Base-by-base conservation (phyloP, 2,888 invertebrate species). In the Leucophenga montana region DNA sequence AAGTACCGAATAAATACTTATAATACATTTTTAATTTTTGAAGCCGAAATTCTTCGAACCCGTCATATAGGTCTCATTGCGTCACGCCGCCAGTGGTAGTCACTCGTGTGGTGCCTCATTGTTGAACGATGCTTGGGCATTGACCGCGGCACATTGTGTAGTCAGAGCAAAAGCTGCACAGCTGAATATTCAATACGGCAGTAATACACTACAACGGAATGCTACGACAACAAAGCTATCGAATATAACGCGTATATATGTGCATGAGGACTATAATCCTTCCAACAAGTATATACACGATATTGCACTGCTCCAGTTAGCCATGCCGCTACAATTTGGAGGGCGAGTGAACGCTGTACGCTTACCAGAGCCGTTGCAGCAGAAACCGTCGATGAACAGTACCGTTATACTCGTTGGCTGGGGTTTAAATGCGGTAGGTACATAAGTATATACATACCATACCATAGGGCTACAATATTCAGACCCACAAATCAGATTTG, bases 111-210 rank as follows among this genome's bases (percentile, higher is more conserved):
- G 88, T 6, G 85, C 75, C 9, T 83, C 87, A 0, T 73, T 88
- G 39, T 61, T 88, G 0, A 88, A 86, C 68, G 78, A 80, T 1
- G 68, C 75, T 57, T 88, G 88, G 88, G 76, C 82, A 3, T 71
- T 88, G 13, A 88, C 88, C 0, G 88, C 88, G 9, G 88, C 84
- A 0, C 88, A 88, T 67, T 88, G 88, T 74, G 87, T 88, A 4
- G 72, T 72, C 0, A 68, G 74, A 59, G 53, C 73, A 1, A 57
- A 18, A 3, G 81, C 87, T 0, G 70, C 68, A 50, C 73, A 74
- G 54, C 27, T 87, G 0, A 84, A 85, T 53, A 68, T 88, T 11
- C 87, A 88, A 70, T 88, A 84, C 39, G 88, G 87, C 20, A 84
- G 81, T 18, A 84, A 82, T 13, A 64, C 61, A 0, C 76, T 88